Evolutionary conservation across 2,888 invertebrate species (phyloP).

Genomic region (Machimus atricapillus): DNA sequence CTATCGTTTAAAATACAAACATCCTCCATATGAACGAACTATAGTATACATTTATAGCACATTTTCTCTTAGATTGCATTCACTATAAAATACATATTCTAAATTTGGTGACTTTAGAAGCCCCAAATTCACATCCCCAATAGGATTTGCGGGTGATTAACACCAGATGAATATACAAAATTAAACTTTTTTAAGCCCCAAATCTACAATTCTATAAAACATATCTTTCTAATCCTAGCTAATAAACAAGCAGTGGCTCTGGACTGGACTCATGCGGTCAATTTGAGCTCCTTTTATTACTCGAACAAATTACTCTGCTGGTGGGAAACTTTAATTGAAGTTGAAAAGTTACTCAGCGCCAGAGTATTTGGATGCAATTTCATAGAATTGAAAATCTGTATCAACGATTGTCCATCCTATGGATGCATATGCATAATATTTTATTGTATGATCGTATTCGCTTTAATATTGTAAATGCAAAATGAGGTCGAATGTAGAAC

Average conservation of each 20-base stretch:
- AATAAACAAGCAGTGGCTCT: background rate
- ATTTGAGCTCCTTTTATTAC: background rate
- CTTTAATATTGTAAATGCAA: background rate
- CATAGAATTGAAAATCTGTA: background rate
- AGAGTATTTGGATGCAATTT: background rate
- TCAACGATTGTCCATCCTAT: too few relatives aligned
- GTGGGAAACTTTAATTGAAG: background rate
- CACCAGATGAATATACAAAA: background rate
- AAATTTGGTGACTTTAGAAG: background rate
- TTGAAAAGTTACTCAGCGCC: background rate
- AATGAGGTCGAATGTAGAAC: background rate
- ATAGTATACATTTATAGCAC: background rate
- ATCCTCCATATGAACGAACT: background rate
- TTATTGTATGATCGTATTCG: background rate
- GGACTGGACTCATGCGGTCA: too few relatives aligned
- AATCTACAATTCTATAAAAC: background rate
- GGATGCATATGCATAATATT: background rate
- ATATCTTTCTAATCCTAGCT: background rate
- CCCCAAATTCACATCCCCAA: background rate
- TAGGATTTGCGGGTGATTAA: background rate
- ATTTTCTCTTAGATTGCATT: background rate
- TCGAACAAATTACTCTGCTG: background rate
- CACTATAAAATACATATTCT: background rate
- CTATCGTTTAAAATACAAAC: too few relatives aligned
- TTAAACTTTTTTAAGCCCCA: background rate